Evolutionary conservation across 2,113 vertebrate species (phyloP), one percentile per base, ranked within the genome.

Genomic region (Cavia porcellus): DNA sequence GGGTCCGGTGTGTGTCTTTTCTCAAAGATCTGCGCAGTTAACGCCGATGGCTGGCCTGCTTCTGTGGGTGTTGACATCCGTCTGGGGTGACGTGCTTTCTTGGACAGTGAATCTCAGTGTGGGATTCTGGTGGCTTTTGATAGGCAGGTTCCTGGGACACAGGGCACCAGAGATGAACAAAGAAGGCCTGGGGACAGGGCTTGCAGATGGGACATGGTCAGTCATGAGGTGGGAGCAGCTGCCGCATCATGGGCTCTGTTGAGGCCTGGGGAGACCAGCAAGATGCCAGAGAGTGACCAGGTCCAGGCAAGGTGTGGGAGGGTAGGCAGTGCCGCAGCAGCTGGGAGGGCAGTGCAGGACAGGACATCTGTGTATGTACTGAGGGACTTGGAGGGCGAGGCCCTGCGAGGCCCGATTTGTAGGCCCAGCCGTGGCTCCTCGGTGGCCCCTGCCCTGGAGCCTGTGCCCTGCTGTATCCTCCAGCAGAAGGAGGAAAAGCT

Each of bases 401-500:
- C 15, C 35, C 9, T 15, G 0, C 12, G 28, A 52, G 57, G 57
- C 62, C 52, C 0, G 14, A 0, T 17, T 38, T 19, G 12, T 15
- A 77, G 82, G 87, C 13, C 62, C 2, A 25, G n/a, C 74, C 45
- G 22, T 2, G 24, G 32, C 77, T 11, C 95, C 97, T 95, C 95
- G 93, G 98, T 97, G 97, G 97, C 97, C 98, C 97, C 97, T 55
- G 55, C 55, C 55, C 55, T 55, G 98, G 97, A 96, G 92, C 98
- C 96, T 92, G 96, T 82, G 89, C 1, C 1, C 79, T 74, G 90
- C 92, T 75, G n/a, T 32, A 42, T 42, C 42, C 42, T 30, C 74
- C 5, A 3, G 28, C 0, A 0, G 77, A 45, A 25, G 45, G 17
- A 52, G 45, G 50, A 85, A 8, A 55, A 32, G 55, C 87, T 77